phyloP scores from a whole-genome alignment of 64 coral and sea anemone genomes.

The Exaiptasia diaphana region DNA sequence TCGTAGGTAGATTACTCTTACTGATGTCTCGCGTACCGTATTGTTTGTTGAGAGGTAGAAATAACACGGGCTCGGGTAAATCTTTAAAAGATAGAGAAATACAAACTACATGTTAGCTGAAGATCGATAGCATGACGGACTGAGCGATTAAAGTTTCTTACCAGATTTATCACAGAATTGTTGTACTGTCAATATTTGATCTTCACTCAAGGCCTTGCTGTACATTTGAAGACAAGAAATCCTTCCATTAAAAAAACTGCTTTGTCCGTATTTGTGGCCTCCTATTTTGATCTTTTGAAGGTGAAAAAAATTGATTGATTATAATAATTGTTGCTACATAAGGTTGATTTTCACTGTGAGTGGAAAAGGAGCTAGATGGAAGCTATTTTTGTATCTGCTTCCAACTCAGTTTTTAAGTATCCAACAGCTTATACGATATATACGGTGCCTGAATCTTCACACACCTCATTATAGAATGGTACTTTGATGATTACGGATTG shows the following conservation, averaged over 20 bases:
- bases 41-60: constrained; percentile 29
- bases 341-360: neutral
- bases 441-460: neutral
- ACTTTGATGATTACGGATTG: too few species aligned
- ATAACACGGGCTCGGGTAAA: constrained; percentile 23
- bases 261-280: neutral
- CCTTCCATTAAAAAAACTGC: constrained; percentile 49
- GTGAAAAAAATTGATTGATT: neutral
- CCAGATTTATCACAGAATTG: too few species aligned
- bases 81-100: too few species aligned
- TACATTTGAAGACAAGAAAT: constrained; percentile 72
- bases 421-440: neutral
- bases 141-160: too few species aligned
- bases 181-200: constrained; percentile 27
- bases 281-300: neutral
- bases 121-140: too few species aligned
- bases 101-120: too few species aligned
- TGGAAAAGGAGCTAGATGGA: too few species aligned
- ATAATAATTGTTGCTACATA: neutral
- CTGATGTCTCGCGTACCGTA: constrained; percentile 50
- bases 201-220: constrained; percentile 50
- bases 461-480: too few species aligned
- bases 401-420: neutral
- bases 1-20: constrained; percentile 23
- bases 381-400: neutral